Evolutionary conservation across 2,797 vertebrate species (phyloP), one percentile per base, ranked within the genome.

Genomic region (Lagorchestes hirsutus): DNA sequence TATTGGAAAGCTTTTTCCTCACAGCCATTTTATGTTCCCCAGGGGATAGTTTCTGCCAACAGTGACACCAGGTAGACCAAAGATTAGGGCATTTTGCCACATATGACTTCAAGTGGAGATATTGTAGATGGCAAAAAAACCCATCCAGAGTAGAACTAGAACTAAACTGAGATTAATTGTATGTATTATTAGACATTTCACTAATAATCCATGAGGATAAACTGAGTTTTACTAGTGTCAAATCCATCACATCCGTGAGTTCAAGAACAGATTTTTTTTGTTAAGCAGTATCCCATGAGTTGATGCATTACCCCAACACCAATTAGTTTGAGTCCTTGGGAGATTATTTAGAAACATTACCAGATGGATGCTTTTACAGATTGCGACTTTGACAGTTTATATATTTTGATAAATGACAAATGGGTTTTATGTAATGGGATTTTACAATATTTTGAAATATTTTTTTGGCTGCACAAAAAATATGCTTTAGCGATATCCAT

Each of bases 291-390:
- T 92, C 46, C 90, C 29, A 59, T 93, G 94, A 96, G 12, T 95
- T 92, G 87, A 50, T 92, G 92, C 55, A 92, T 55, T 54, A 29
- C 94, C 50, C 5, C 40, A 93, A 2, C 93, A 46, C 55, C 52
- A 54, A 55, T 94, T 87, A 87, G 40, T 97, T 97, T 97, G 96
- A 96, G 95, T 96, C 54, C 31, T 95, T 96, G 54, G 62, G 34
- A 59, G 91, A 91, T 92, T 87, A 92, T 58, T 93, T 96, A 54
- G 46, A 97, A 96, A 52, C 82, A 94, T 96, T 90, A 24, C 92
- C 50, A 92, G 67, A 50, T 46, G 40, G 10, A 50, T 87, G 40
- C 40, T 87, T 87, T 87, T 87, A 87, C 22, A 46, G 27, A 87
- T 87, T 28, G 18, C 46, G 3, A 27, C 40, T 50, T 82, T 27